These are phyloP conservation scores for Selenia dentaria DNA, from an alignment of 2,888 invertebrate genomes.

Conservation along the genomic window DNA sequence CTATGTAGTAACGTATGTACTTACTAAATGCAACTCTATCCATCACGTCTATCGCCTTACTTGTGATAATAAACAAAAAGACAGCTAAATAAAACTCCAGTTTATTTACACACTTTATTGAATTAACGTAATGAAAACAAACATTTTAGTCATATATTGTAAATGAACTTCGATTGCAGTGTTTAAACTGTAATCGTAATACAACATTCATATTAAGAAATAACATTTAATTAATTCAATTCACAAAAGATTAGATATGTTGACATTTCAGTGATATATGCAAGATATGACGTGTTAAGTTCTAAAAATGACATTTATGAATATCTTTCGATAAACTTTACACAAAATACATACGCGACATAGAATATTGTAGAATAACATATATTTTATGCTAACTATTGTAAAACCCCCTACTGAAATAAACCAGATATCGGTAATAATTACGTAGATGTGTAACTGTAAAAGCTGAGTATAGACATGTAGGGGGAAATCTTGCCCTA, in stretches of 20 bases:
- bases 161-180: slow-evolving; percentile 76
- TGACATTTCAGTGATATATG: slow-evolving; percentile 74
- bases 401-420: slow-evolving; percentile 16
- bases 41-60: too few species aligned
- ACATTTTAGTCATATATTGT: slow-evolving; percentile 63
- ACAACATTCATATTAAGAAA: slow-evolving; percentile 74
- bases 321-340: slow-evolving; percentile 2
- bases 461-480: too few species aligned
- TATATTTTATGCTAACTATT: slow-evolving; percentile 27
- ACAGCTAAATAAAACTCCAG: slow-evolving; percentile 35
- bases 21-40: too few species aligned
- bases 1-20: too few species aligned
- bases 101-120: slow-evolving; percentile 85
- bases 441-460: neutral
- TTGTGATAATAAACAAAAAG: too few species aligned
- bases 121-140: slow-evolving; percentile 83
- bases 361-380: slow-evolving; percentile 21
- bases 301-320: slow-evolving; percentile 33
- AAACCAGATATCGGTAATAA: slow-evolving; percentile 2
- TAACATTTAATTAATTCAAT: slow-evolving; percentile 78
- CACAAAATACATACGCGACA: slow-evolving; percentile 25
- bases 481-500: slow-evolving; percentile 4
- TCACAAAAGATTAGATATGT: slow-evolving; percentile 82
- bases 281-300: slow-evolving; percentile 69
- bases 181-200: slow-evolving; percentile 58